These are phyloP conservation scores for Drosophila crucigera DNA, from an alignment of 2,888 invertebrate species.

Conservation along the genomic window DNA sequence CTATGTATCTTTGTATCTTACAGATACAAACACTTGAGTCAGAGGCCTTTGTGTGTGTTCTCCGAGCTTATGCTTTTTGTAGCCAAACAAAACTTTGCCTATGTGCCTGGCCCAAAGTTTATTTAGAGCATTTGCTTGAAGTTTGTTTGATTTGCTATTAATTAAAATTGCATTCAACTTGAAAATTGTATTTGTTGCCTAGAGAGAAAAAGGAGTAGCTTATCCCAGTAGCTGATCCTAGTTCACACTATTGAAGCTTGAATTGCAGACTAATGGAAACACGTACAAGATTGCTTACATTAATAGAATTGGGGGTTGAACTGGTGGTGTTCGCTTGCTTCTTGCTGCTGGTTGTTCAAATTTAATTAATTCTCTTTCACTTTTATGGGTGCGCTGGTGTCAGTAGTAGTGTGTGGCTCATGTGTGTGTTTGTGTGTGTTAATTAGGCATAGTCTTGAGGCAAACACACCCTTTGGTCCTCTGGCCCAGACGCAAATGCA, in stretches of 20 bases:
- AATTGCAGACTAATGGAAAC: conserved; percentile 81
- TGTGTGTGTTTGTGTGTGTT: conserved; percentile 52
- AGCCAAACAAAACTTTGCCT: conserved; percentile 52
- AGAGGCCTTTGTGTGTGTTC: not conserved
- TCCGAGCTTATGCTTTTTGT: conserved; percentile 60
- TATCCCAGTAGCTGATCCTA: not conserved
- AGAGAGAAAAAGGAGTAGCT: conserved; percentile 1
- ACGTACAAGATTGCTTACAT: conserved; percentile 75
- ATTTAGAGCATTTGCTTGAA: conserved; percentile 53
- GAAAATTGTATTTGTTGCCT: conserved; percentile 76
- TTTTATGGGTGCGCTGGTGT: conserved; percentile 57
- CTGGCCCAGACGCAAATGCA: conserved; percentile 59
- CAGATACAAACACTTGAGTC: conserved; percentile 50
- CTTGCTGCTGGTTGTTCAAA: conserved; percentile 48
- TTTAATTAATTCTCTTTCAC: conserved; percentile 75
- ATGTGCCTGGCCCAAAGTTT: conserved; percentile 31
- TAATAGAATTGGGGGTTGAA: conserved; percentile 34
- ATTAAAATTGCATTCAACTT: conserved; percentile 81
- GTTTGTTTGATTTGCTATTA: conserved; percentile 81
- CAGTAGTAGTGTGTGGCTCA: not conserved
- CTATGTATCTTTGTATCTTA: conserved; percentile 34
- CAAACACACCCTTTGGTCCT: conserved; percentile 63
- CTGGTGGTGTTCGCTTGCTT: conserved; percentile 6
- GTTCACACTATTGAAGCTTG: conserved; percentile 72
- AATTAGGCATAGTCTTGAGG: conserved; percentile 67